Percentiles rank a stretch among this genome's conserved stretches.
Evolutionary conservation across 2,797 vertebrate species (phyloP).

Genomic region (Nyctibius grandis): DNA sequence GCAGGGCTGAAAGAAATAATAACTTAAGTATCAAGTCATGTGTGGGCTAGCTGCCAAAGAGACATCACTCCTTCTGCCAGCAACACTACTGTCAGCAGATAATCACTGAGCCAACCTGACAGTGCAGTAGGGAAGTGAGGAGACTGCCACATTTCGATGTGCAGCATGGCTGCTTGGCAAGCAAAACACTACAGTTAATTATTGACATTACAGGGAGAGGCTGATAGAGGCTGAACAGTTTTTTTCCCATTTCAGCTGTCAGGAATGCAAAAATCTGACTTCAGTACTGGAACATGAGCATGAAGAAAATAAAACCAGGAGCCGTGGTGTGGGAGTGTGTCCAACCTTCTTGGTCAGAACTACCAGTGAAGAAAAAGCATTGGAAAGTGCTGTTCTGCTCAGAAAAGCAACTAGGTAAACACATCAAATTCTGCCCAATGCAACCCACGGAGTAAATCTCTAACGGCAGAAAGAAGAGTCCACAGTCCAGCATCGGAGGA

Average conservation of each 20-base stretch:
- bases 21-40: neutral
- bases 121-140: neutral
- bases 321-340: rapidly evolving
- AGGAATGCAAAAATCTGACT: neutral
- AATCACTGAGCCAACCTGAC: neutral
- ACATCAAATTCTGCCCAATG: neutral
- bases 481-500: neutral
- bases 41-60: neutral
- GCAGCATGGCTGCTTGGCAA: neutral
- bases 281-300: rapidly evolving
- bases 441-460: neutral
- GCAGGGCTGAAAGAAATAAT: neutral
- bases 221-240: neutral
- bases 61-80: neutral
- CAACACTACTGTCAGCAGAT: neutral
- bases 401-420: neutral
- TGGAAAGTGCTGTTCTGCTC: neutral
- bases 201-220: neutral
- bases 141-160: neutral
- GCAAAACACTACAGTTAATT: neutral
- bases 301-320: neutral
- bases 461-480: neutral
- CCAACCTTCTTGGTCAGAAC: neutral
- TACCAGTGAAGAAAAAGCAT: neutral
- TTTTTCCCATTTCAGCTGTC: neutral